Conservation (phyloP, 2,113 vertebrate species). For the Syngnathus floridae region DNA sequence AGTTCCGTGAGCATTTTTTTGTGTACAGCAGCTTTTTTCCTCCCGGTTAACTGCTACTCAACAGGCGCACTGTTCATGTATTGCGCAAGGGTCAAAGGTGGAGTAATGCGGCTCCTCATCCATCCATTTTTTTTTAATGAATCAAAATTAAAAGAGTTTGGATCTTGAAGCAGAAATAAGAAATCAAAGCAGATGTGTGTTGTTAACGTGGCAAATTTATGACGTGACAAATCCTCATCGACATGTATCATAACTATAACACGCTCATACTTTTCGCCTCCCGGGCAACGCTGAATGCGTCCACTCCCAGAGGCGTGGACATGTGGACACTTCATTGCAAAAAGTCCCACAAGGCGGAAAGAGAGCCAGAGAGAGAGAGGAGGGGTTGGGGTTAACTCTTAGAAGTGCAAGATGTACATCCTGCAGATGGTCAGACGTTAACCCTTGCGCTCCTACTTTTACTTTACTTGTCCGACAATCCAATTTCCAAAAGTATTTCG, state of each 20-base stretch:
- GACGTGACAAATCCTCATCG: background rate
- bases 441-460: slow-evolving; percentile 26
- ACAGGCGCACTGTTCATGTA: slow-evolving; percentile 43
- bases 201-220: too few species aligned
- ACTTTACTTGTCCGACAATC: too few species aligned
- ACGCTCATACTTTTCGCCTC: slow-evolving; percentile 12
- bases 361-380: background rate
- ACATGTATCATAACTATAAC: slow-evolving; percentile 5
- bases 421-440: slow-evolving; percentile 55
- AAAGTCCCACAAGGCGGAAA: slow-evolving; percentile 24
- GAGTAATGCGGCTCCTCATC: slow-evolving; percentile 31
- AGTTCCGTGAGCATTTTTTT: slow-evolving; percentile 18
- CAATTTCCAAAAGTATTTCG: too few species aligned
- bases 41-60: slow-evolving; percentile 20
- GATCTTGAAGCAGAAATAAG: too few species aligned
- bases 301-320: slow-evolving; percentile 40
- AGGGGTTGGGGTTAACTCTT: slow-evolving; percentile 10
- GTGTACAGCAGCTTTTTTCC: background rate
- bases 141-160: too few species aligned
- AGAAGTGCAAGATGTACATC: slow-evolving; percentile 48
- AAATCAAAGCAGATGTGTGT: background rate
- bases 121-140: background rate
- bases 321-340: slow-evolving; percentile 43
- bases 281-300: slow-evolving; percentile 14
- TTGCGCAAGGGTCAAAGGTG: slow-evolving; percentile 26